Evolutionary conservation across 2,797 vertebrate genomes (phyloP).

Genomic region (Esox masquinongy): DNA sequence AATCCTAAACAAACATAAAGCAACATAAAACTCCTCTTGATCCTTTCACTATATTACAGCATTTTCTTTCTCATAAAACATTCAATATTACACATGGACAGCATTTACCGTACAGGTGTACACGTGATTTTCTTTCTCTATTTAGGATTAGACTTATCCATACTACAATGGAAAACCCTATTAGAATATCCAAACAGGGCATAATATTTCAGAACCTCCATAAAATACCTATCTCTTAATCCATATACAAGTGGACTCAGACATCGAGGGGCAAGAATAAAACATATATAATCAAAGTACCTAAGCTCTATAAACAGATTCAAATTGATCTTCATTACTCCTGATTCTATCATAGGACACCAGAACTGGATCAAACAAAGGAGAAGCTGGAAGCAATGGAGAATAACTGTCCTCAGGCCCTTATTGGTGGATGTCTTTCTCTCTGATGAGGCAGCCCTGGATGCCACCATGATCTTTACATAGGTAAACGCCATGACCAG

Average conservation of each 20-base stretch:
- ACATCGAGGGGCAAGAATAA: slow-evolving; percentile 31
- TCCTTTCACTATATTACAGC: not conserved
- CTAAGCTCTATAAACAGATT: slow-evolving; percentile 12
- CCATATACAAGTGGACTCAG: slow-evolving; percentile 38
- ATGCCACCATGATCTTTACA: slow-evolving; percentile 39
- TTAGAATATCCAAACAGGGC: too few relatives aligned
- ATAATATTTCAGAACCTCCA: not conserved
- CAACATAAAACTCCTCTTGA: not conserved
- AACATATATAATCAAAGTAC: slow-evolving; percentile 25
- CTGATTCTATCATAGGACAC: slow-evolving; percentile 28
- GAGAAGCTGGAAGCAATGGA: slow-evolving; percentile 38
- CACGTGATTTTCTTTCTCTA: not conserved
- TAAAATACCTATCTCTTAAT: slow-evolving; percentile 7
- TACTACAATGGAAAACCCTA: not conserved
- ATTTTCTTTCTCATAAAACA: not conserved
- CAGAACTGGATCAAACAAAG: slow-evolving; percentile 26
- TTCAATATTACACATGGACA: not conserved
- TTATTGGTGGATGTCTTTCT: slow-evolving; percentile 25
- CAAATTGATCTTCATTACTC: slow-evolving; percentile 20
- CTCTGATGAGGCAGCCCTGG: slow-evolving; percentile 15
- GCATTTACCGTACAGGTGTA: not conserved
- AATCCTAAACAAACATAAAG: not conserved
- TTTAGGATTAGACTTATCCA: too few relatives aligned
- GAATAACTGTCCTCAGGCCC: slow-evolving; percentile 24
- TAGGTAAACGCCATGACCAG: slow-evolving; percentile 34